phyloP scores from a whole-genome alignment of 2,113 vertebrate species.

The Cranoglanis bouderius region DNA sequence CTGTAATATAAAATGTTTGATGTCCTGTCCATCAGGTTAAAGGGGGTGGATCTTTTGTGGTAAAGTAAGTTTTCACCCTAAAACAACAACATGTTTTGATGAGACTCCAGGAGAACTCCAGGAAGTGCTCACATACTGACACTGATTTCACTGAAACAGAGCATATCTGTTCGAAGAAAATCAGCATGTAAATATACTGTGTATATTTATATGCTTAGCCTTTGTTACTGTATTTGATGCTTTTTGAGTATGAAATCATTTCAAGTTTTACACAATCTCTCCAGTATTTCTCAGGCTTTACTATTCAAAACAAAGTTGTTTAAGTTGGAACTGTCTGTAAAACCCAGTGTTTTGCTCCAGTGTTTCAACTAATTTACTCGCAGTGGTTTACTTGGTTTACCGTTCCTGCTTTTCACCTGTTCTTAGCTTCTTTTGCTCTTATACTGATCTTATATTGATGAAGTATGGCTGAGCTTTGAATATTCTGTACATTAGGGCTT shows the following conservation, averaged over 20 bases:
- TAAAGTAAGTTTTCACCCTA: background rate
- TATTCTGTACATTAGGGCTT: background rate
- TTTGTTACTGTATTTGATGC: background rate
- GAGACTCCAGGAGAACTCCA: background rate
- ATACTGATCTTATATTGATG: background rate
- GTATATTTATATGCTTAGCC: background rate
- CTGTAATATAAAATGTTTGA: background rate
- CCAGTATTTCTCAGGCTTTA: background rate
- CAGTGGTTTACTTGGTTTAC: no score
- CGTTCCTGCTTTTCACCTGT: background rate
- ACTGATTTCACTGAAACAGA: background rate
- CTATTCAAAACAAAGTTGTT: background rate
- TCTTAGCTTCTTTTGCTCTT: background rate
- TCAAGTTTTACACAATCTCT: background rate
- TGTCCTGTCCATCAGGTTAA: background rate
- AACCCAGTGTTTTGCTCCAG: background rate
- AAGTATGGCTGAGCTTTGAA: background rate
- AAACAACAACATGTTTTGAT: background rate
- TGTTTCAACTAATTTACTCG: background rate
- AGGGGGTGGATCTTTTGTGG: background rate
- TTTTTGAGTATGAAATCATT: background rate
- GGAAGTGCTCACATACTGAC: background rate
- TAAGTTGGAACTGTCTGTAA: background rate
- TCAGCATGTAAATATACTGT: background rate
- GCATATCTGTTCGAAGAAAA: background rate